Conservation (phyloP, 2,113 vertebrate species). For the Chloropsis cyanopogon region DNA sequence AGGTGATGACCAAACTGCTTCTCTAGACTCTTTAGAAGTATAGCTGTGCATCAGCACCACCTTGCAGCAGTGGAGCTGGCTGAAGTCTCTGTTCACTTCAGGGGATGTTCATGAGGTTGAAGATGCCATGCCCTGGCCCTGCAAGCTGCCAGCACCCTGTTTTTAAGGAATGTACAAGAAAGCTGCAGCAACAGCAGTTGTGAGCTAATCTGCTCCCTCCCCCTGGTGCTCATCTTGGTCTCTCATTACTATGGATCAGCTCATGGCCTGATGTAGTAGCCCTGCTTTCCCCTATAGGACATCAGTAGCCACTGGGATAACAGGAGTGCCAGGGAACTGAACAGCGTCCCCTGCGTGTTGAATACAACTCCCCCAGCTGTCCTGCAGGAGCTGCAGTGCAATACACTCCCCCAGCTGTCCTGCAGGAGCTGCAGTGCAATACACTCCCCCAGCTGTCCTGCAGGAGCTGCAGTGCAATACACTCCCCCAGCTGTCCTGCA, state of each 20-base stretch:
- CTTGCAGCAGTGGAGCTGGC: neutral
- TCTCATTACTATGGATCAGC: neutral
- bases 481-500: neutral
- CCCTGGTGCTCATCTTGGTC: neutral
- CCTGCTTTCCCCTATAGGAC: neutral
- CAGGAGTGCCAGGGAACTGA: neutral
- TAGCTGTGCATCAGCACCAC: neutral
- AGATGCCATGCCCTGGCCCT: neutral
- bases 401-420: no score
- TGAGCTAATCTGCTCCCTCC: slow-evolving; percentile 7
- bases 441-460: no score
- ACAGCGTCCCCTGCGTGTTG: neutral
- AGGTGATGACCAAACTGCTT: neutral
- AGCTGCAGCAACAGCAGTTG: neutral
- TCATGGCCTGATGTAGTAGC: neutral
- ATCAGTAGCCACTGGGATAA: neutral
- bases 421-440: no score
- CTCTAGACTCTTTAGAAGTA: neutral
- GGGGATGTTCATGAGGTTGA: neutral
- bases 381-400: no score
- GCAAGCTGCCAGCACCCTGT: neutral
- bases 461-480: neutral
- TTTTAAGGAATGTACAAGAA: neutral
- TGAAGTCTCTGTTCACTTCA: neutral
- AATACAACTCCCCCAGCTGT: neutral